Conservation (phyloP, 2,113 vertebrate species). For the Ceyx margarethae region DNA sequence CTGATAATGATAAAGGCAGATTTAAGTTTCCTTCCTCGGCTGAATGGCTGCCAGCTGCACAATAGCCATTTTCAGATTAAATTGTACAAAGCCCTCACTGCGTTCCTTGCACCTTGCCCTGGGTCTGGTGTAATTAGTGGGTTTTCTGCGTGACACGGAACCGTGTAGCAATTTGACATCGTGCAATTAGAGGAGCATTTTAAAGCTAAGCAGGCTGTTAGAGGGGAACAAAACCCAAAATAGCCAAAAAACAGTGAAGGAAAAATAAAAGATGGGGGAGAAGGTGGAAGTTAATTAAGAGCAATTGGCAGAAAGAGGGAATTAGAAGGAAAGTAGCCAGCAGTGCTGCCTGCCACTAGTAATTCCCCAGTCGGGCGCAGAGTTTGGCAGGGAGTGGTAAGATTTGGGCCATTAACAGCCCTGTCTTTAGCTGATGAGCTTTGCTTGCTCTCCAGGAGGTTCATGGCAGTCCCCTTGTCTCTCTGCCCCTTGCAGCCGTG, state of each 20-base stretch:
- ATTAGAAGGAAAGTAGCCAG: background rate
- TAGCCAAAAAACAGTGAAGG: too few relatives aligned
- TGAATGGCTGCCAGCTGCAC: slow-evolving; percentile 1
- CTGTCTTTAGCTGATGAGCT: background rate
- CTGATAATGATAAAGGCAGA: background rate
- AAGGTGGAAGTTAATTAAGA: slow-evolving; percentile 45
- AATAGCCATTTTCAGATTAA: slow-evolving; percentile 35
- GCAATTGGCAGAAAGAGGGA: background rate
- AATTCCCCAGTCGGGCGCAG: background rate
- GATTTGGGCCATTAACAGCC: background rate
- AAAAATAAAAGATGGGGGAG: background rate
- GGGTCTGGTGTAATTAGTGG: background rate
- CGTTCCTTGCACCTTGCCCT: background rate
- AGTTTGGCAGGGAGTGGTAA: background rate
- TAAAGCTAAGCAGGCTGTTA: background rate
- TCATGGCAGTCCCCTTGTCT: fast-evolving
- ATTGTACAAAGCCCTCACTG: background rate
- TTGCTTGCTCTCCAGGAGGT: background rate
- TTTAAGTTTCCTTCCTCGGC: background rate
- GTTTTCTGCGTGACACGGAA: background rate
- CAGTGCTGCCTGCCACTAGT: background rate
- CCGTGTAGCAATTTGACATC: background rate
- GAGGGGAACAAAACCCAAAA: background rate
- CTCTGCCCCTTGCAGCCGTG: slow-evolving; percentile 79
- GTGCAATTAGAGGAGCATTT: background rate